Percentiles rank a stretch among this genome's conserved stretches.
Conservation (phyloP, 2,113 vertebrate genomes). For the Etia nguti region DNA sequence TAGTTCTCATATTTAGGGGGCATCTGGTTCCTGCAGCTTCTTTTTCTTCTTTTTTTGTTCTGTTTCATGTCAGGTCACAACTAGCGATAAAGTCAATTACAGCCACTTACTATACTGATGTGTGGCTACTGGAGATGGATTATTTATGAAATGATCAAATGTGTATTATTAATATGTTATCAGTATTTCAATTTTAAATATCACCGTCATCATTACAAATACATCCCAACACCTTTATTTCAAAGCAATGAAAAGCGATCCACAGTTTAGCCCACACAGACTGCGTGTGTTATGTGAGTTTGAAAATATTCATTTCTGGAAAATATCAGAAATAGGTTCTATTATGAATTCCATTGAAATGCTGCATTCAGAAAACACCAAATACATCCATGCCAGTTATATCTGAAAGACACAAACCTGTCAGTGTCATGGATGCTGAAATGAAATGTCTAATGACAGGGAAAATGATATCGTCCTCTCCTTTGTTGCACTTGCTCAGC, state of each 20-base stretch:
- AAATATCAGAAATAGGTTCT: background rate
- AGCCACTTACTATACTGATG: background rate
- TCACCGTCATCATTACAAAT: background rate
- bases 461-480: background rate
- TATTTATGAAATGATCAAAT: background rate
- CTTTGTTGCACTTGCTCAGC: constrained; percentile 6
- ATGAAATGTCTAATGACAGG: background rate
- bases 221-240: background rate
- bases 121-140: background rate
- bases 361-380: background rate
- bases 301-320: background rate
- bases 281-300: background rate
- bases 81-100: background rate
- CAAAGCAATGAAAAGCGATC: background rate
- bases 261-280: background rate
- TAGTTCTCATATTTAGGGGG: background rate
- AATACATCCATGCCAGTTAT: background rate
- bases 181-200: background rate
- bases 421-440: background rate
- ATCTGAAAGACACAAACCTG: background rate
- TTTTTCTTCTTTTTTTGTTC: background rate
- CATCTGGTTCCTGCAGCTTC: background rate
- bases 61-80: background rate
- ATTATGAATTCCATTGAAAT: background rate
- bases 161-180: background rate